Conservation (phyloP, 2,797 vertebrate genomes). For the Artibeus lituratus region DNA sequence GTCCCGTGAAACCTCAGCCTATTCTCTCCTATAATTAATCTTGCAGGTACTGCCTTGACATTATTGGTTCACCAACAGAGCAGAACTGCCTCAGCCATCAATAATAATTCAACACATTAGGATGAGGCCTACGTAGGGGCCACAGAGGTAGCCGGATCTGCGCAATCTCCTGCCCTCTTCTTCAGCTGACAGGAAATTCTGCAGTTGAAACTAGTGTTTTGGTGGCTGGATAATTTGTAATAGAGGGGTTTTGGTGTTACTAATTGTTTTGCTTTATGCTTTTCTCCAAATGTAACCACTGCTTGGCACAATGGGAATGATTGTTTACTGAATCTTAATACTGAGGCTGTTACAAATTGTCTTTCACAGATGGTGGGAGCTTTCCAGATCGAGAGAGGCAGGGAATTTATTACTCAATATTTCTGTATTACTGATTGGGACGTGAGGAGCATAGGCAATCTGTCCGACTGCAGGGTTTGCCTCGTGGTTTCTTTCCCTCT, state of each 20-base stretch:
- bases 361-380: conserved; percentile 87
- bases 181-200: conserved; percentile 52
- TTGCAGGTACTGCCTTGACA: conserved; percentile 87
- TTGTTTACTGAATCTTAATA: conserved; percentile 86
- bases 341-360: conserved; percentile 87
- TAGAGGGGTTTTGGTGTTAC: conserved; percentile 74
- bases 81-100: conserved; percentile 87
- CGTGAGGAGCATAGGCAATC: conserved; percentile 84
- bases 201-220: conserved; percentile 75
- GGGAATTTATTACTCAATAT: conserved; percentile 88
- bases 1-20: conserved; percentile 83
- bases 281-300: conserved; percentile 75
- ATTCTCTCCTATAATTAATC: conserved; percentile 87
- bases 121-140: conserved; percentile 77
- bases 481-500: conserved; percentile 62
- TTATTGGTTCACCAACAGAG: conserved; percentile 89
- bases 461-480: conserved; percentile 80
- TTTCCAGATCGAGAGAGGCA: conserved; percentile 84
- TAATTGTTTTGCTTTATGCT: conserved; percentile 79
- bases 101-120: conserved; percentile 87
- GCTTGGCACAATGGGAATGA: conserved; percentile 81
- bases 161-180: conserved; percentile 64
- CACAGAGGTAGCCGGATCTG: conserved; percentile 74
- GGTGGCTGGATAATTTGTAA: conserved; percentile 78
- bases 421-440: conserved; percentile 87